Percentiles rank a stretch among this genome's conserved stretches.
phyloP scores from a whole-genome alignment of 2,888 invertebrate species.

The Epsilonema sp. region DNA sequence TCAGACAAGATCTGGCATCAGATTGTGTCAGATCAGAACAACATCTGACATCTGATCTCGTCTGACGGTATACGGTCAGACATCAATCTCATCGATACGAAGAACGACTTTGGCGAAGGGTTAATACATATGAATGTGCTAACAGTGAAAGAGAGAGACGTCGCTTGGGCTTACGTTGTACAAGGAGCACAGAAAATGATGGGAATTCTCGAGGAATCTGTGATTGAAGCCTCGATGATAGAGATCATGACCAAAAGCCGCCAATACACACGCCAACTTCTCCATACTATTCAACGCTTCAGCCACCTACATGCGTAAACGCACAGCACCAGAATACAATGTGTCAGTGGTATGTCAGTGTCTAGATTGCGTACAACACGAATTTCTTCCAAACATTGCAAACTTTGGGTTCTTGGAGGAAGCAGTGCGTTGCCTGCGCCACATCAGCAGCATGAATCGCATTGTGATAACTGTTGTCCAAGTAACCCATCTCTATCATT shows the following conservation, averaged over 20 bases:
- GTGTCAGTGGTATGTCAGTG: no score
- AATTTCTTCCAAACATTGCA: no score
- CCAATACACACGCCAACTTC: slow-evolving; percentile 59
- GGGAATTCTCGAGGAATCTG: slow-evolving; percentile 64
- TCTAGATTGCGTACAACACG: no score
- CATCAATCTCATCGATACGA: no score
- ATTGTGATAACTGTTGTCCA: slow-evolving; percentile 76
- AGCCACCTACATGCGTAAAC: slow-evolving; percentile 49
- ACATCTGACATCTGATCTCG: background rate
- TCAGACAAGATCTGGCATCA: no score
- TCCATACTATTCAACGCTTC: slow-evolving; percentile 52
- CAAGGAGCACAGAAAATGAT: slow-evolving; percentile 61
- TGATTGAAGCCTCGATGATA: slow-evolving; percentile 71
- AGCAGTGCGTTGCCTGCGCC: slow-evolving; percentile 72
- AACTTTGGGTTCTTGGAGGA: slow-evolving; percentile 58
- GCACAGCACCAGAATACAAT: no score
- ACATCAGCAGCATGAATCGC: slow-evolving; percentile 74
- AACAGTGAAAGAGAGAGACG: background rate
- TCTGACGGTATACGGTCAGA: no score
- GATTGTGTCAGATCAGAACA: no score
- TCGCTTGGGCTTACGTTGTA: slow-evolving; percentile 45
- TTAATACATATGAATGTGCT: background rate
- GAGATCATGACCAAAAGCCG: slow-evolving; percentile 68
- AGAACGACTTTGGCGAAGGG: no score
- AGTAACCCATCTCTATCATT: slow-evolving; percentile 67